These are phyloP conservation scores for Cyclina sinensis DNA, from an alignment of 1,140 invertebrate genomes.

Conservation along the genomic window DNA sequence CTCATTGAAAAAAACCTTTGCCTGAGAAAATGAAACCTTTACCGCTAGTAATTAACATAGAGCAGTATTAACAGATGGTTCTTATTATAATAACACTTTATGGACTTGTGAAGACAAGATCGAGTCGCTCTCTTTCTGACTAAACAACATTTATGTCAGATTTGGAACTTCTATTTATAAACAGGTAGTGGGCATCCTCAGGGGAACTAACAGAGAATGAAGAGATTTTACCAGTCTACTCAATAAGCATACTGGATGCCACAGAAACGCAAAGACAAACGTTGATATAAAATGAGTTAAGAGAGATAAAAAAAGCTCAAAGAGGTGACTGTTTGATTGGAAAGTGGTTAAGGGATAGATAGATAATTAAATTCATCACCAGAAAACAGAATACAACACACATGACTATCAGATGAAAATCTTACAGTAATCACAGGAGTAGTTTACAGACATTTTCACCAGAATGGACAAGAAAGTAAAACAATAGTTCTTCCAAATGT, in stretches of 20 bases:
- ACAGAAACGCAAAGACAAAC: not conserved
- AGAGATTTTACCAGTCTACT: not conserved
- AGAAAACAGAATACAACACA: not conserved
- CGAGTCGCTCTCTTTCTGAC: too few relatives aligned
- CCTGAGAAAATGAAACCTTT: too few relatives aligned
- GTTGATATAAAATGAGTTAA: too few relatives aligned
- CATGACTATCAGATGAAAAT: not conserved
- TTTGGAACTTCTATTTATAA: too few relatives aligned
- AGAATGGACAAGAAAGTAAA: not conserved
- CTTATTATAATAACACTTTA: too few relatives aligned
- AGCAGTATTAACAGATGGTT: too few relatives aligned
- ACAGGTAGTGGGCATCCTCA: too few relatives aligned
- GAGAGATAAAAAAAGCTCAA: not conserved
- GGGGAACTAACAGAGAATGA: too few relatives aligned
- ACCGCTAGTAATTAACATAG: too few relatives aligned
- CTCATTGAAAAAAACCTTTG: too few relatives aligned
- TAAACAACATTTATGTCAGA: too few relatives aligned
- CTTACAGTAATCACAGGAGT: conserved; percentile 46
- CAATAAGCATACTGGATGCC: conserved; percentile 4
- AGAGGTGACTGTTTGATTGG: not conserved
- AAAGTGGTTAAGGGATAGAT: not conserved
- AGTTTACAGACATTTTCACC: conserved; percentile 35
- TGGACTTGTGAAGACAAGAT: too few relatives aligned
- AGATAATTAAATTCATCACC: not conserved
- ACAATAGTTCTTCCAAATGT: conserved; percentile 33